Evolutionary conservation across 2,113 vertebrate species (phyloP), one percentile per base, ranked within the genome.

Genomic region (Pseudorhombus dupliciocellatus): DNA sequence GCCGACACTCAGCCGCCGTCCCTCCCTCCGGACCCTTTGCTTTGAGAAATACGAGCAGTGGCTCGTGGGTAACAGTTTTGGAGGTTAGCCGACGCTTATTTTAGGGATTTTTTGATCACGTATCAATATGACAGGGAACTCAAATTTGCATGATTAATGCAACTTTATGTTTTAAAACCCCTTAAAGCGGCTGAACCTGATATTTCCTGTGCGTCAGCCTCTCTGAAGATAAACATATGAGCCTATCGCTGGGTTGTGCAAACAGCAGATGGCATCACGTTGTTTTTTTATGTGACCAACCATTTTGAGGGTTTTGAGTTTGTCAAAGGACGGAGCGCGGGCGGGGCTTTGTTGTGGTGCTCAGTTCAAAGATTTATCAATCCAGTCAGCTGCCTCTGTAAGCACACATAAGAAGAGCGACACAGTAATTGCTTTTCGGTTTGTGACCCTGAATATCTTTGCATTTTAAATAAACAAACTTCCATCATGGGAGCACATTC

Each of bases 401-500:
- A 58, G 28, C 42, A 42, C 62, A 59, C 73, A 79, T 72, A 53
- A 74, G 70, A 66, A n/a, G 70, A 58, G 66, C 65, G 66, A 24
- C 66, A 21, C 51, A 59, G 66, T 80, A 80, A 83, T 83, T 85
- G 73, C 56, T 77, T 77, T 81, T 80, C 64, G 70, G 58, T 68
- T 75, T 65, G 66, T 46, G 76, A 66, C 70, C 57, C 42, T 56
- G 48, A 67, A 66, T 74, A 64, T 71, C 64, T 75, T 11, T 80
- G 60, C 50, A 30, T 55, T 70, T 62, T 57, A 61, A 42, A 18
- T 25, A 20, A 60, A 65, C 50, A 65, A 80, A 73, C 58, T 66
- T 71, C 14, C 26, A 58, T 30, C 21, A 18, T 5, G 4, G 25
- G 12, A 64, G 65, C 28, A 46, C 64, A 50, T 16, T 20, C 52